Conservation (phyloP, 1,140 invertebrate genomes). For the Plutomurus gul region DNA sequence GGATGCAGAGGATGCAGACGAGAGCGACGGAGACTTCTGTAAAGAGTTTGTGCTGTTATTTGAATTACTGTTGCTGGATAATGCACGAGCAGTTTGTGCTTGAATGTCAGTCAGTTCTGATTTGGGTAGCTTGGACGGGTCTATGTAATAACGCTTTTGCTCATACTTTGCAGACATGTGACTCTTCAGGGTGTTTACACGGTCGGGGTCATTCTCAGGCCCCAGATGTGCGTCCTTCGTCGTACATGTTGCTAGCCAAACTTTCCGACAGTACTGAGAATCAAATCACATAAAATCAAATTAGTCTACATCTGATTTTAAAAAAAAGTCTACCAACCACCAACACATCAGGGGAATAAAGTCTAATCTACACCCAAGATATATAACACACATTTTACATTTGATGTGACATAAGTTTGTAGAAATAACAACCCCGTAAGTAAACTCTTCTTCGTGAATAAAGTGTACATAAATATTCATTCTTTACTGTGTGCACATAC, state of each 20-base stretch:
- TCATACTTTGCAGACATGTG: slow-evolving; percentile 53
- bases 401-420: too few relatives aligned
- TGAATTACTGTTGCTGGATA: slow-evolving; percentile 32
- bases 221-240: slow-evolving; percentile 45
- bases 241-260: slow-evolving; percentile 73
- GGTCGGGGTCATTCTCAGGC: slow-evolving; percentile 51
- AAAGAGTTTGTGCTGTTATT: slow-evolving; percentile 33
- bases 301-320: not conserved
- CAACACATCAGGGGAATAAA: too few relatives aligned
- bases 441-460: too few relatives aligned
- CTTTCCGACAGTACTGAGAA: slow-evolving; percentile 76
- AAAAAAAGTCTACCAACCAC: too few relatives aligned
- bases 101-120: slow-evolving; percentile 48
- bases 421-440: too few relatives aligned
- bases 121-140: slow-evolving; percentile 50
- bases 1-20: slow-evolving; percentile 46
- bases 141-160: slow-evolving; percentile 52
- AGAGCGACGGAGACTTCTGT: slow-evolving; percentile 51
- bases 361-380: too few relatives aligned
- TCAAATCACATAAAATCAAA: not conserved
- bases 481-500: too few relatives aligned
- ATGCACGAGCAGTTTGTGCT: slow-evolving; percentile 33
- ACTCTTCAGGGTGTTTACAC: slow-evolving; percentile 40
- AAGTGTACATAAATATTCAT: too few relatives aligned
- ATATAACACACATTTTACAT: too few relatives aligned